phyloP scores from a whole-genome alignment of 2,888 invertebrate species.

The Ernsta delagoae region DNA sequence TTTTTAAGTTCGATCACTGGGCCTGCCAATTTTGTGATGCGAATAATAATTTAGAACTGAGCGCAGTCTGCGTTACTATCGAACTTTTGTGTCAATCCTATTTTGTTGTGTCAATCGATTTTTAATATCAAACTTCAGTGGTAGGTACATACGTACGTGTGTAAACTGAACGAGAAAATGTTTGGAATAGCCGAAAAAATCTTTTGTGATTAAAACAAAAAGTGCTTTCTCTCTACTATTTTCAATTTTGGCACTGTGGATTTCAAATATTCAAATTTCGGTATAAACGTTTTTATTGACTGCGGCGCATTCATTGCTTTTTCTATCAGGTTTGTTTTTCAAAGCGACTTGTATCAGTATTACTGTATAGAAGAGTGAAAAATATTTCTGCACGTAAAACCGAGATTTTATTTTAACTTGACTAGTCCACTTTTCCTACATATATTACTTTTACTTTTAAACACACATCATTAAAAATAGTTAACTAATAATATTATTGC shows the following conservation, averaged over 20 bases:
- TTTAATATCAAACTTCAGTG: too few relatives aligned
- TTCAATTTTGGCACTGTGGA: constrained; percentile 24
- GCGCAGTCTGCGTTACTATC: too few relatives aligned
- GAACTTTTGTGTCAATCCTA: too few relatives aligned
- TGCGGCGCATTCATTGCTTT: constrained; percentile 29
- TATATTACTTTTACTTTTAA: too few relatives aligned
- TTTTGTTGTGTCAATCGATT: too few relatives aligned
- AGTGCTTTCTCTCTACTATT: constrained; percentile 18
- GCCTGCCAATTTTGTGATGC: too few relatives aligned
- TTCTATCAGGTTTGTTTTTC: constrained; percentile 29
- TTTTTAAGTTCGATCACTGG: too few relatives aligned
- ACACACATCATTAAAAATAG: too few relatives aligned
- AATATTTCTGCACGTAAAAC: not conserved
- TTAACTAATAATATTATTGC: too few relatives aligned
- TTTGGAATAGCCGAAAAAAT: constrained; percentile 19
- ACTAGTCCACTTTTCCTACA: not conserved
- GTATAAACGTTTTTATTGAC: constrained; percentile 36
- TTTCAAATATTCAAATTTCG: constrained; percentile 34
- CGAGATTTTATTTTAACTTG: not conserved
- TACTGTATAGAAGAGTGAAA: constrained; percentile 5
- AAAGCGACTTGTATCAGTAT: constrained; percentile 10
- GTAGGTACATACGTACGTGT: not conserved
- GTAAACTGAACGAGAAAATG: constrained; percentile 14
- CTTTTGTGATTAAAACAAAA: constrained; percentile 27
- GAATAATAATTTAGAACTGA: too few relatives aligned